These are phyloP conservation scores for Sthenelais limicola DNA, from an alignment of 2,888 invertebrate genomes.

Conservation along the genomic window DNA sequence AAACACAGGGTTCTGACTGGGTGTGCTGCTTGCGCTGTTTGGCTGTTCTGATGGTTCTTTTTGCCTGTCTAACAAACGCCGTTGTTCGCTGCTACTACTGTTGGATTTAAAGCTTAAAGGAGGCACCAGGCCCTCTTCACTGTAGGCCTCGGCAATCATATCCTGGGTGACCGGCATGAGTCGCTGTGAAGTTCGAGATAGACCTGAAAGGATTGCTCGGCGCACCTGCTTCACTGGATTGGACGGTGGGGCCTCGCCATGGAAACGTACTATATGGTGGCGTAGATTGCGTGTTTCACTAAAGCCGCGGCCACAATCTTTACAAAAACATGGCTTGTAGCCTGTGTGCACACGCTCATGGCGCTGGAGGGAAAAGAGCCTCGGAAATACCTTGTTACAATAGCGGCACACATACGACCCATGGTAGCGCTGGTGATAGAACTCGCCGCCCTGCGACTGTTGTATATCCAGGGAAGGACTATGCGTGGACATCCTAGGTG, in stretches of 20 bases:
- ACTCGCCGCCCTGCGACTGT: background rate
- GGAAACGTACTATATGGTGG: slow-evolving; percentile 70
- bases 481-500: background rate
- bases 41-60: too few species aligned
- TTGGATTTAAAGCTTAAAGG: slow-evolving; percentile 17
- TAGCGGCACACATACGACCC: slow-evolving; percentile 59
- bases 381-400: slow-evolving; percentile 70
- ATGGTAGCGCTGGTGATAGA: slow-evolving; percentile 30
- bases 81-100: background rate
- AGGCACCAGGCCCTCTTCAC: slow-evolving; percentile 14
- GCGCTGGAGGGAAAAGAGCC: slow-evolving; percentile 68
- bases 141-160: slow-evolving; percentile 26
- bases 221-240: slow-evolving; percentile 31
- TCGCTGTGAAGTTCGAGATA: slow-evolving; percentile 23
- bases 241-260: slow-evolving; percentile 52
- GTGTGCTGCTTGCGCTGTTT: background rate
- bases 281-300: slow-evolving; percentile 69
- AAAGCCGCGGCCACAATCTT: slow-evolving; percentile 71
- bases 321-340: slow-evolving; percentile 69
- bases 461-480: slow-evolving; percentile 7
- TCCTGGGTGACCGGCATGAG: slow-evolving; percentile 23
- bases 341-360: slow-evolving; percentile 72
- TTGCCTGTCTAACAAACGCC: too few species aligned
- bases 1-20: background rate
- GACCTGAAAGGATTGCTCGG: slow-evolving; percentile 25